phyloP scores from a whole-genome alignment of 2,797 vertebrate species.

The Gymnocypris eckloni region DNA sequence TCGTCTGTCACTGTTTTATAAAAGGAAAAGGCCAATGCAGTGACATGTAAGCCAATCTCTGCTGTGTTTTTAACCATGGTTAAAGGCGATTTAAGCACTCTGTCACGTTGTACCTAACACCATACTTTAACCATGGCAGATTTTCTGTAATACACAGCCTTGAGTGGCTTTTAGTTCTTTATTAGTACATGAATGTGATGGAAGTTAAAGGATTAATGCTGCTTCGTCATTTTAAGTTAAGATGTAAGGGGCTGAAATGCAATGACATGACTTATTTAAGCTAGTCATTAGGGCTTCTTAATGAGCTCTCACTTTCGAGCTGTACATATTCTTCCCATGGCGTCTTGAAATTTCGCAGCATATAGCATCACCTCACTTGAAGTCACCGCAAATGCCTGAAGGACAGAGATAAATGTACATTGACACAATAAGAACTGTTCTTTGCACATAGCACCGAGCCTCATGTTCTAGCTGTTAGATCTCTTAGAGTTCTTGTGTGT shows the following conservation, averaged over 20 bases:
- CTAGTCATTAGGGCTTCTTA: background rate
- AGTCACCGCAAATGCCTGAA: background rate
- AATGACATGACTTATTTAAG: background rate
- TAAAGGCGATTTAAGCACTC: background rate
- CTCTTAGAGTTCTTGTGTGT: background rate
- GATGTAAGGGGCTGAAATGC: background rate
- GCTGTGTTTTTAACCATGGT: background rate
- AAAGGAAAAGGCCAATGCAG: background rate
- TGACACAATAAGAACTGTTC: background rate
- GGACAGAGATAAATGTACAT: background rate
- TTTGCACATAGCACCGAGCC: background rate
- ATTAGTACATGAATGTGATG: background rate
- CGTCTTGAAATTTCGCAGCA: background rate
- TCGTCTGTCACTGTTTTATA: background rate
- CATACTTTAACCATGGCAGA: background rate
- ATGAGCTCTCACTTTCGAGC: slow-evolving; percentile 21
- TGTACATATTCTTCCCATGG: background rate
- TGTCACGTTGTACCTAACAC: background rate
- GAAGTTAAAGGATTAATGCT: background rate
- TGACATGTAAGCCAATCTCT: too few species aligned
- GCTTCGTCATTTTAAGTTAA: background rate
- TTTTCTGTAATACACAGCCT: background rate
- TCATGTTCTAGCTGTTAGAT: slow-evolving; percentile 1
- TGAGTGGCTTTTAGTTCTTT: background rate
- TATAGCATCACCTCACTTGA: background rate